Evolutionary conservation across 2,797 vertebrate species (phyloP).

Genomic region (Enteromius afrohamiltoni): DNA sequence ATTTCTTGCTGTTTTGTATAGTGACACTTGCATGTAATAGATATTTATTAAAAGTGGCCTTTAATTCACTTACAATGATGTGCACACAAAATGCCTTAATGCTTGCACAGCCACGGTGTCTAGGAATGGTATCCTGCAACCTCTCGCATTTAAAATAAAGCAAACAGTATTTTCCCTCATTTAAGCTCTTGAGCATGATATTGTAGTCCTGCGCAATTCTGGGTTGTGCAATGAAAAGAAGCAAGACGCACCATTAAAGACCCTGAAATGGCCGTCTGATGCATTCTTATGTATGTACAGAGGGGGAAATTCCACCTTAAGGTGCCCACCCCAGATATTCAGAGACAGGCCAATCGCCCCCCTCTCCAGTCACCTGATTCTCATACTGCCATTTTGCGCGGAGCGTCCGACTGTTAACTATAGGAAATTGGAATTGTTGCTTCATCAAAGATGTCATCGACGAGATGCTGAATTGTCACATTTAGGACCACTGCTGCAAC

Average conservation of each 20-base stretch:
- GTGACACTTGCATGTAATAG: background rate
- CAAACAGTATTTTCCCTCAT: slow-evolving; percentile 21
- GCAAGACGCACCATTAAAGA: slow-evolving; percentile 38
- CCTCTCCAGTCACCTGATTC: slow-evolving; percentile 81
- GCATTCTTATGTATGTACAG: slow-evolving; percentile 42
- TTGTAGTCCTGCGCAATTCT: slow-evolving; percentile 14
- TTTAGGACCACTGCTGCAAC: slow-evolving; percentile 29
- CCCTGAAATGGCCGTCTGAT: slow-evolving; percentile 52
- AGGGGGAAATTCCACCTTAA: slow-evolving; percentile 75
- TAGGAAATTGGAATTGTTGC: slow-evolving; percentile 51
- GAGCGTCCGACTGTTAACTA: slow-evolving; percentile 57
- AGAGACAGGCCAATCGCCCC: slow-evolving; percentile 73
- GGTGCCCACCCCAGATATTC: slow-evolving; percentile 74
- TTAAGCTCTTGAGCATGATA: slow-evolving; percentile 13
- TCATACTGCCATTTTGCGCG: slow-evolving; percentile 83
- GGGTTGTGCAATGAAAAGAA: slow-evolving; percentile 31
- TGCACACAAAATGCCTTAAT: slow-evolving; percentile 1
- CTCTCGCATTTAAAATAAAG: slow-evolving; percentile 32
- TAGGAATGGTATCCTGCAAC: slow-evolving; percentile 1
- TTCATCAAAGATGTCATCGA: slow-evolving; percentile 51
- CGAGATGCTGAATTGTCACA: slow-evolving; percentile 37
- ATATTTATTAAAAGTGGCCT: slow-evolving; percentile 14
- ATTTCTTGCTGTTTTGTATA: background rate
- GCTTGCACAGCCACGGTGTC: background rate
- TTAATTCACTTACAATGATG: background rate